Evolutionary conservation across 2,113 vertebrate genomes (phyloP).

Genomic region (Pyrgilauda ruficollis): DNA sequence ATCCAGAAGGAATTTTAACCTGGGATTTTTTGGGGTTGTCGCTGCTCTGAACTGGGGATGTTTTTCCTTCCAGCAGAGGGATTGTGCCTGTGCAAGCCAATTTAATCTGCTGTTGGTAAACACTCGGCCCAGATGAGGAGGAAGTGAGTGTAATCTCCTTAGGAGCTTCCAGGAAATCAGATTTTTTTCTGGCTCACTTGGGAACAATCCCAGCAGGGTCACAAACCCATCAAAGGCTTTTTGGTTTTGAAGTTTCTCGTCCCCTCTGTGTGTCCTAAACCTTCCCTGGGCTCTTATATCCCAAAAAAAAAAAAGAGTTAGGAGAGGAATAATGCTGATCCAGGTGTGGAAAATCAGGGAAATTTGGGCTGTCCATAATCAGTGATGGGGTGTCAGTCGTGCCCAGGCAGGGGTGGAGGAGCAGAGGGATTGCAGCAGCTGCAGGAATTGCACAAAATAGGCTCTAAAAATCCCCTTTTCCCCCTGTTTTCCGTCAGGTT

Average conservation of each 20-base stretch:
- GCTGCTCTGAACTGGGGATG: background rate
- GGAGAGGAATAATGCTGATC: background rate
- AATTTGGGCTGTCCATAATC: rapidly evolving
- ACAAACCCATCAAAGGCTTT: background rate
- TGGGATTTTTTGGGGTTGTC: background rate
- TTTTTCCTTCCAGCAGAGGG: background rate
- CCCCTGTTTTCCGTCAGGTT: background rate
- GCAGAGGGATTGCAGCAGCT: background rate
- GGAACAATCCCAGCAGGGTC: background rate
- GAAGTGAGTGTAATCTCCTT: background rate
- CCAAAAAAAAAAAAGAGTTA: background rate
- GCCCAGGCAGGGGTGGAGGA: background rate
- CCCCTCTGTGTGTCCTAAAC: rapidly evolving
- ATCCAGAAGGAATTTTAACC: rapidly evolving
- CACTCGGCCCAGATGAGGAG: background rate
- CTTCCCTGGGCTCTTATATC: rapidly evolving
- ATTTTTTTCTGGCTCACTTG: background rate
- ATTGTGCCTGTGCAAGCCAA: rapidly evolving
- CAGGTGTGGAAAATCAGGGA: background rate
- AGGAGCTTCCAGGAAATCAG: background rate
- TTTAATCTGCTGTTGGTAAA: conserved; percentile 19
- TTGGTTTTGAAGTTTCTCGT: rapidly evolving
- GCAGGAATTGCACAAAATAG: rapidly evolving
- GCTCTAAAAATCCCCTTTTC: background rate
- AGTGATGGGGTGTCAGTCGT: rapidly evolving